Conservation (phyloP, 2,113 vertebrate genomes). For the Tiliqua scincoides region DNA sequence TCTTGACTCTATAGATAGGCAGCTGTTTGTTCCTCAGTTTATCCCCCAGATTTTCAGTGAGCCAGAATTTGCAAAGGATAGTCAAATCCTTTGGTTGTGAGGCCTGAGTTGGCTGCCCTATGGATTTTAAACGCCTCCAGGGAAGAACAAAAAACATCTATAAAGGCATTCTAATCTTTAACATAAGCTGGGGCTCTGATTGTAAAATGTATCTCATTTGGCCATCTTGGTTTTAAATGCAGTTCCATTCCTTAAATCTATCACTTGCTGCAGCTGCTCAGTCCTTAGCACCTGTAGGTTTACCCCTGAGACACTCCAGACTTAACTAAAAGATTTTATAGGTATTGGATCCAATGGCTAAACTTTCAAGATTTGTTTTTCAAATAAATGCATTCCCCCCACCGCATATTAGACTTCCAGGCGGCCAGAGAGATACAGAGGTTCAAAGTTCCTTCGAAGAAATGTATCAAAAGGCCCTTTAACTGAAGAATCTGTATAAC, state of each 20-base stretch:
- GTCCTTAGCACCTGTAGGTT: constrained; percentile 74
- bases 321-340: constrained; percentile 70
- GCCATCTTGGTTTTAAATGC: constrained; percentile 73
- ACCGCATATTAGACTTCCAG: constrained; percentile 67
- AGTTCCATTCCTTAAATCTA: constrained; percentile 71
- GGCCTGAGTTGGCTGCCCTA: constrained; percentile 61
- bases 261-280: constrained; percentile 73
- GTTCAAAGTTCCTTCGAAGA: constrained; percentile 67
- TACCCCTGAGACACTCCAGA: constrained; percentile 66
- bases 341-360: constrained; percentile 67
- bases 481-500: constrained; percentile 66
- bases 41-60: constrained; percentile 34
- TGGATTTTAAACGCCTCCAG: constrained; percentile 74
- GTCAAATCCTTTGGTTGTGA: constrained; percentile 37
- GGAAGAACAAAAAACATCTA: constrained; percentile 70
- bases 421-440: constrained; percentile 57
- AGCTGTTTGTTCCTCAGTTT: constrained; percentile 12
- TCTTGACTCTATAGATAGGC: constrained; percentile 34
- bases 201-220: constrained; percentile 75
- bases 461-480: constrained; percentile 63
- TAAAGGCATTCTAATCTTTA: constrained; percentile 76
- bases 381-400: constrained; percentile 68
- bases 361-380: constrained; percentile 79
- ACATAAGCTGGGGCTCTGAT: constrained; percentile 70
- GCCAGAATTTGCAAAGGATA: constrained; percentile 46